phyloP scores from a whole-genome alignment of 2,797 vertebrate genomes.

The Phaenicophaeus curvirostris region DNA sequence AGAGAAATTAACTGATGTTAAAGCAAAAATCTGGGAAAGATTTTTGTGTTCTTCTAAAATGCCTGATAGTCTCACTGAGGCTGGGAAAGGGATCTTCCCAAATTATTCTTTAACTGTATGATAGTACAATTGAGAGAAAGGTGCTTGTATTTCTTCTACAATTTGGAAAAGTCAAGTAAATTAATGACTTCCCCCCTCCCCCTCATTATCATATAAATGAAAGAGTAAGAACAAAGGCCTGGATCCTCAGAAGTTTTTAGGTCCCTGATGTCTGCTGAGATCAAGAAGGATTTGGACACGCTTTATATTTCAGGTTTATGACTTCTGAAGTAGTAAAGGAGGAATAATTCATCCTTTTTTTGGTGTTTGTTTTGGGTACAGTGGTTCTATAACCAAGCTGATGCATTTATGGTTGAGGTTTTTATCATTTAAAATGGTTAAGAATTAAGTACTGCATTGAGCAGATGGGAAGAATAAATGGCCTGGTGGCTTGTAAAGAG shows the following conservation, averaged over 20 bases:
- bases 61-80: neutral
- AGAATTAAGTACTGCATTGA: neutral
- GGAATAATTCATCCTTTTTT: neutral
- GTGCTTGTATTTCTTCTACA: neutral
- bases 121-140: neutral
- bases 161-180: neutral
- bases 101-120: neutral
- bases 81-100: neutral
- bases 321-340: neutral
- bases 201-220: neutral
- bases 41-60: conserved; percentile 63
- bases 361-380: neutral
- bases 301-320: neutral
- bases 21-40: conserved; percentile 64
- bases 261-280: neutral
- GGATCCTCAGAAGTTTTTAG: neutral
- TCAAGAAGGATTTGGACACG: neutral
- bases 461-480: neutral
- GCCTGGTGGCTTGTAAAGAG: neutral
- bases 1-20: conserved; percentile 73
- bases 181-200: neutral
- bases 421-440: conserved; percentile 2
- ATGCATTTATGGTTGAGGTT: neutral
- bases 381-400: neutral
- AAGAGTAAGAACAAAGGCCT: neutral